A percentile compares a stretch with the other conserved stretches of the same genome.
phyloP scores from a whole-genome alignment of 2,797 vertebrate species.

The Hyperoplus immaculatus region DNA sequence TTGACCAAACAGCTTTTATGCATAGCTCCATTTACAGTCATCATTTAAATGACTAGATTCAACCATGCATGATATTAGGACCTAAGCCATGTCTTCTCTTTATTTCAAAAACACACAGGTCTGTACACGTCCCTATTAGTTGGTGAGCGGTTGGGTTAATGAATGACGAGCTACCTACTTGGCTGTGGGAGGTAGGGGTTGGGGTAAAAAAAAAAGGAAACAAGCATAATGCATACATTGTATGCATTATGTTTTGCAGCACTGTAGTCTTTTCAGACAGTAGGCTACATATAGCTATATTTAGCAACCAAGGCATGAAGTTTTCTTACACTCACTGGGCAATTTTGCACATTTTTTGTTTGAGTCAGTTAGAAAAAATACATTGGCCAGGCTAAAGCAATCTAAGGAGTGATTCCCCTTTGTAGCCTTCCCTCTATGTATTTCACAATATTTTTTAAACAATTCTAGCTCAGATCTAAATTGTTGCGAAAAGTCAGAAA shows the following conservation, averaged over 20 bases:
- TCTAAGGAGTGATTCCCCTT: constrained; percentile 41
- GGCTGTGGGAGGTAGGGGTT: constrained; percentile 25
- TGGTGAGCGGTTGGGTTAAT: constrained; percentile 47
- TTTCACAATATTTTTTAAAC: constrained; percentile 45
- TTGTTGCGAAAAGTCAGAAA: constrained; percentile 48
- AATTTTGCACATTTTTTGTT: constrained; percentile 34
- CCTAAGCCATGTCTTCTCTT: too few relatives aligned
- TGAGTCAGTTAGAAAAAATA: constrained; percentile 19
- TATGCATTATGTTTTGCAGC: constrained; percentile 35
- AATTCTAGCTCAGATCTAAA: constrained; percentile 35
- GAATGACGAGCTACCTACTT: constrained; percentile 45
- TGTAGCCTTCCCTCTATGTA: constrained; percentile 33
- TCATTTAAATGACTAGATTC: not conserved
- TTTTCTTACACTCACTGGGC: constrained; percentile 28
- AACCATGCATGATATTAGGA: not conserved
- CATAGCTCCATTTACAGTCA: not conserved
- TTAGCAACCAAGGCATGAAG: constrained; percentile 20
- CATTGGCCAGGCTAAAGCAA: constrained; percentile 13
- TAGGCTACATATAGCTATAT: constrained; percentile 10
- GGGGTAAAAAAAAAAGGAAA: constrained; percentile 2
- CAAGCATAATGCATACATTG: constrained; percentile 27
- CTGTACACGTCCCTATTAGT: constrained; percentile 55
- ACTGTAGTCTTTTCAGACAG: constrained; percentile 19
- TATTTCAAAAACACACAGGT: constrained; percentile 33
- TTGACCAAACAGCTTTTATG: not conserved